Evolutionary conservation across 1,140 invertebrate genomes (phyloP).

Genomic region (Zaprionus africanus): DNA sequence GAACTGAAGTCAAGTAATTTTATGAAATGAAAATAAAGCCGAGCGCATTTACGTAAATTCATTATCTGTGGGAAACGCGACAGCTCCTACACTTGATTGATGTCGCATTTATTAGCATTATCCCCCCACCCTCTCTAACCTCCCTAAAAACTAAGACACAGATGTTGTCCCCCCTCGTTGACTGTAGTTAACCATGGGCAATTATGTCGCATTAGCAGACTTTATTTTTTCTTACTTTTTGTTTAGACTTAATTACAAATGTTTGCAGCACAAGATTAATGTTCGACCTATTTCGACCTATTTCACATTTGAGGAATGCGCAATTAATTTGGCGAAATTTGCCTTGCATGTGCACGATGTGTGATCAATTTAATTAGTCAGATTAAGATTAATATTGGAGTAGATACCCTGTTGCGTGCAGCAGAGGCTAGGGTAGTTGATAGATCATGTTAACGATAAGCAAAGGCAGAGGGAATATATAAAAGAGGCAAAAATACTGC

Average conservation of each 20-base stretch:
- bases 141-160: neutral
- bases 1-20: slow-evolving; percentile 45
- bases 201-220: slow-evolving; percentile 10
- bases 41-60: slow-evolving; percentile 28
- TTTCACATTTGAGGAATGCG: neutral
- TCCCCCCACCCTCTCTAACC: neutral
- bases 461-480: neutral
- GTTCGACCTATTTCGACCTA: slow-evolving; percentile 8
- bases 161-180: neutral
- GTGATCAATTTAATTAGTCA: slow-evolving; percentile 11
- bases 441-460: neutral
- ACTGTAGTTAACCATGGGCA: slow-evolving; percentile 1
- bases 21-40: slow-evolving; percentile 40
- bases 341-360: neutral
- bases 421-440: neutral
- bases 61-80: slow-evolving; percentile 8
- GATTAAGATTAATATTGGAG: neutral
- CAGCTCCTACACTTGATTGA: slow-evolving; percentile 44
- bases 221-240: neutral
- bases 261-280: slow-evolving; percentile 37
- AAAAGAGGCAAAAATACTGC: neutral
- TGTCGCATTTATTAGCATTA: slow-evolving; percentile 50
- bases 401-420: neutral
- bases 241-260: slow-evolving; percentile 7
- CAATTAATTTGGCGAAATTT: slow-evolving; percentile 7